A percentile compares a stretch with the other conserved stretches of the same genome.
Evolutionary conservation across 2,113 vertebrate genomes (phyloP).

Genomic region (Nannobrachium achirus): DNA sequence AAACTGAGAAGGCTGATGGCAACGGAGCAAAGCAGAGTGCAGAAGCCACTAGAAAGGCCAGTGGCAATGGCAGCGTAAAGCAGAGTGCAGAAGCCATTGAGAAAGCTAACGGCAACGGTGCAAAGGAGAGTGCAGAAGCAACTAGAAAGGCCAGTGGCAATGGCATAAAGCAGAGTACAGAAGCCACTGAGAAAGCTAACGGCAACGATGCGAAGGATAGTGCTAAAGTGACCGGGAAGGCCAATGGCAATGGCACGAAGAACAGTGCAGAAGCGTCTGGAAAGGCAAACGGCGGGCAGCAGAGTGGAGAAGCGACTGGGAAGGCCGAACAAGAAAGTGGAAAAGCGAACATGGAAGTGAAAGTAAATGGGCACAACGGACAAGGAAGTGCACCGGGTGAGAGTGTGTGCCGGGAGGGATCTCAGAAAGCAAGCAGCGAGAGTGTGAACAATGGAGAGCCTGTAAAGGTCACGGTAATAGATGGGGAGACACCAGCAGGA

Average conservation of each 20-base stretch:
- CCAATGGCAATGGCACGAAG: slow-evolving; percentile 20
- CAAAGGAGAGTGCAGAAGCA: slow-evolving; percentile 25
- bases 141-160: slow-evolving; percentile 33
- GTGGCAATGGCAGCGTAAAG: slow-evolving; percentile 19
- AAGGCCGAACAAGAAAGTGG: slow-evolving; percentile 24
- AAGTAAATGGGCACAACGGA: slow-evolving; percentile 44
- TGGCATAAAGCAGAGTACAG: slow-evolving; percentile 20
- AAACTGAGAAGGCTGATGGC: slow-evolving; percentile 32
- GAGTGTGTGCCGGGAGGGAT: slow-evolving; percentile 55
- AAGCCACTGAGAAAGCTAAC: slow-evolving; percentile 37
- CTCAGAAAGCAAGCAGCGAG: slow-evolving; percentile 43
- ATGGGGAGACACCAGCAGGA: slow-evolving; percentile 39
- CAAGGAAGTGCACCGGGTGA: slow-evolving; percentile 53
- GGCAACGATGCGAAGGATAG: slow-evolving; percentile 27
- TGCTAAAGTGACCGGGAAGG: slow-evolving; percentile 32
- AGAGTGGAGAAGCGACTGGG: slow-evolving; percentile 31
- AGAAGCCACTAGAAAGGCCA: slow-evolving; percentile 36
- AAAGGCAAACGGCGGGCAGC: slow-evolving; percentile 35
- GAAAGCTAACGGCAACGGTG: slow-evolving; percentile 31
- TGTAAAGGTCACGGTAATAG: slow-evolving; percentile 71
- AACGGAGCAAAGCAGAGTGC: slow-evolving; percentile 19
- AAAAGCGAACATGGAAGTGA: slow-evolving; percentile 40
- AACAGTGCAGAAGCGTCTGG: slow-evolving; percentile 32
- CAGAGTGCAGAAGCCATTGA: slow-evolving; percentile 34
- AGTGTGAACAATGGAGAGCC: slow-evolving; percentile 32